Evolutionary conservation across 2,797 vertebrate species (phyloP).

Genomic region (Gymnocypris eckloni): DNA sequence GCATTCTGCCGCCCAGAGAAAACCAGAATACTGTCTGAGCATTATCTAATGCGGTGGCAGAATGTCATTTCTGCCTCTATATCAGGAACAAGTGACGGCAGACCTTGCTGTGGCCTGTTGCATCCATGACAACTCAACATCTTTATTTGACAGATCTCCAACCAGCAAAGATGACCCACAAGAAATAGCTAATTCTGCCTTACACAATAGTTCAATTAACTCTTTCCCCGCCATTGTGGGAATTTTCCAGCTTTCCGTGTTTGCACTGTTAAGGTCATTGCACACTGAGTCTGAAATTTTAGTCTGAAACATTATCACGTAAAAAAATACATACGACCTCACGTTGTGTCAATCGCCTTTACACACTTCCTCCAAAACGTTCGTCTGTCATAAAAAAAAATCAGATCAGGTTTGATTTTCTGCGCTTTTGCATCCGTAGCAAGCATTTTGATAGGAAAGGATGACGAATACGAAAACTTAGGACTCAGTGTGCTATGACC

Average conservation of each 20-base stretch:
- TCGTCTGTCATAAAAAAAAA: no score
- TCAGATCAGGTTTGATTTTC: no score
- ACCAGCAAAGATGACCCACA: slow-evolving; percentile 53
- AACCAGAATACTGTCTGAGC: slow-evolving; percentile 28
- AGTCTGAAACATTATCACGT: no score
- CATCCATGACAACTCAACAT: slow-evolving; percentile 67
- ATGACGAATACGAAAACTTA: no score
- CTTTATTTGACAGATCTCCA: slow-evolving; percentile 64
- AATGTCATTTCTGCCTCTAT: slow-evolving; percentile 57
- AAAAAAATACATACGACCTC: no score
- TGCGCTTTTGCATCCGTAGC: no score
- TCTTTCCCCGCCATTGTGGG: background rate
- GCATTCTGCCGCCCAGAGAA: slow-evolving; percentile 66
- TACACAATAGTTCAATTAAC: background rate
- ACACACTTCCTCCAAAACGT: no score
- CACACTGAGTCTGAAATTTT: no score
- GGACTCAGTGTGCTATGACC: no score
- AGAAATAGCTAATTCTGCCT: slow-evolving; percentile 19
- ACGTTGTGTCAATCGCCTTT: no score
- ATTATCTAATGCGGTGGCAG: background rate
- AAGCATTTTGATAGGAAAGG: no score
- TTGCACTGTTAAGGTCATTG: background rate
- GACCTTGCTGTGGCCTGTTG: slow-evolving; percentile 52
- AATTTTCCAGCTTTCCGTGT: background rate
- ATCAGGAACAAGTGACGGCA: slow-evolving; percentile 54